Percentiles rank a stretch among this genome's conserved stretches.
phyloP scores from a whole-genome alignment of 2,113 vertebrate species.

The Emydura subglobosa region DNA sequence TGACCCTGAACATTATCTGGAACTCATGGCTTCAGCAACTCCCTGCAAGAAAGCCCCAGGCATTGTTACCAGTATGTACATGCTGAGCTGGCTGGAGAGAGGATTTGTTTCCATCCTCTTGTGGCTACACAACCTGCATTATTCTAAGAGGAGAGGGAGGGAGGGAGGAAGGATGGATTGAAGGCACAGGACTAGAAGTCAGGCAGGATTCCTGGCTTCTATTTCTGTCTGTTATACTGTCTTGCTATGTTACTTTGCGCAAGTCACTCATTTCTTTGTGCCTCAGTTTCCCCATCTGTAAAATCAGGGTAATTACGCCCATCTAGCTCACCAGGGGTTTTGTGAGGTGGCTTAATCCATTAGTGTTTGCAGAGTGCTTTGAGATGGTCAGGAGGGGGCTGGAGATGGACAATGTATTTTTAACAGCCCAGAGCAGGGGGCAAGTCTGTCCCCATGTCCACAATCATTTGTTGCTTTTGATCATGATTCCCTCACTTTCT shows the following conservation, averaged over 20 bases:
- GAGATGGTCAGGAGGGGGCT: neutral
- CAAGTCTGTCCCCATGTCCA: neutral
- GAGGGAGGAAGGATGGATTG: neutral
- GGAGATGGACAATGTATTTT: neutral
- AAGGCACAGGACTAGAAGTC: neutral
- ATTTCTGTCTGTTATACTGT: neutral
- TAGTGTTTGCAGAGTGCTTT: neutral
- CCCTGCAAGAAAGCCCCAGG: neutral
- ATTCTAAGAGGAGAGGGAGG: neutral
- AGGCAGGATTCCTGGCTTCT: neutral
- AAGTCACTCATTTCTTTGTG: neutral
- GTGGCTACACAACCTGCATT: neutral
- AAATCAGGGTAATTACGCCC: neutral
- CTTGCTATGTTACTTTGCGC: neutral
- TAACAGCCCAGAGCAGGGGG: neutral
- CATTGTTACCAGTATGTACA: neutral
- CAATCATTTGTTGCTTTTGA: neutral
- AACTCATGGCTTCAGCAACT: neutral
- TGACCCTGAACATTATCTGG: neutral
- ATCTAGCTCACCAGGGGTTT: neutral
- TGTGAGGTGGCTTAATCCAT: neutral
- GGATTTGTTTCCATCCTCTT: neutral
- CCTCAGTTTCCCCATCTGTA: neutral
- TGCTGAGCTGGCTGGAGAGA: neutral
- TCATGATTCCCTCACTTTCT: neutral